Percentiles rank a stretch among this genome's conserved stretches.
phyloP scores from a whole-genome alignment of 2,113 vertebrate species.

The Tangachromis dhanisi region DNA sequence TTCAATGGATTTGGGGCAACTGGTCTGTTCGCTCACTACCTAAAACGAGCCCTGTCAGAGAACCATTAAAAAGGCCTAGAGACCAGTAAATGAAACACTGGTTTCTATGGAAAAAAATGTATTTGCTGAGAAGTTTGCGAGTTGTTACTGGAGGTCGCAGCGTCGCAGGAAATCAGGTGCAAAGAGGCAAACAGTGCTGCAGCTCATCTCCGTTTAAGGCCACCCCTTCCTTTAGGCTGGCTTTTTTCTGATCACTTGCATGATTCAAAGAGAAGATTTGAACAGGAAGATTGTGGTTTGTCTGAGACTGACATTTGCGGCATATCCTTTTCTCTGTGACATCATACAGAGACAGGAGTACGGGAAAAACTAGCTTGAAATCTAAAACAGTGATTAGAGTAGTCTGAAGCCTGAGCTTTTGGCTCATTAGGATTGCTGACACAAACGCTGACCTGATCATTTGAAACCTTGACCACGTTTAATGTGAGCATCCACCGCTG shows the following conservation, averaged over 20 bases:
- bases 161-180: fast-evolving
- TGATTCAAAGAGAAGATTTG: neutral
- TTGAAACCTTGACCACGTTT: neutral
- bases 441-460: neutral
- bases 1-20: neutral
- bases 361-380: neutral
- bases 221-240: too few species aligned
- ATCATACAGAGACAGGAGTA: neutral
- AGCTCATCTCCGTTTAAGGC: neutral
- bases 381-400: neutral
- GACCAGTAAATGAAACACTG: neutral
- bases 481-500: neutral
- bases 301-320: neutral
- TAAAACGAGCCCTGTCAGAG: neutral
- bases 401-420: neutral
- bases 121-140: neutral
- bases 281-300: neutral
- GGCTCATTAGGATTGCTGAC: neutral
- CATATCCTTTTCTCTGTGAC: neutral
- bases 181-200: neutral
- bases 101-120: neutral
- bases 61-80: neutral
- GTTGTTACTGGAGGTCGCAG: fast-evolving
- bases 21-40: fast-evolving
- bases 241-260: neutral